Percentiles rank a stretch among this genome's conserved stretches.
phyloP scores from a whole-genome alignment of 1,140 invertebrate genomes.

The Pseudomyrmex sp. region DNA sequence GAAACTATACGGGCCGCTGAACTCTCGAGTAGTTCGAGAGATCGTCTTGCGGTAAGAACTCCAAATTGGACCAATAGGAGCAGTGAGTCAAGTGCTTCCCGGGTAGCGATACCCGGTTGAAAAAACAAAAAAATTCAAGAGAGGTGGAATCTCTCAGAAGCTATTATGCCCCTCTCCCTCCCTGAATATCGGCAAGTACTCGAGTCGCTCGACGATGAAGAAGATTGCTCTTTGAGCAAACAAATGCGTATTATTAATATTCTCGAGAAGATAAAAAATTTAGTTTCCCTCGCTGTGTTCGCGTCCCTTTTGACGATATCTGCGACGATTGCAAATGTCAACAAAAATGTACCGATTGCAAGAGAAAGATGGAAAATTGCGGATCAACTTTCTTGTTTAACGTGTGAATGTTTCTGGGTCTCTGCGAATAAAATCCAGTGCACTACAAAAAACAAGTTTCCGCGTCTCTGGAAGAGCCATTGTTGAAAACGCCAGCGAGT shows the following conservation, averaged over 20 bases:
- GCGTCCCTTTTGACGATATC: too few species aligned
- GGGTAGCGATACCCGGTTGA: background rate
- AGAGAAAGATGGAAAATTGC: too few species aligned
- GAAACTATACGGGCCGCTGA: conserved; percentile 18
- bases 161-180: background rate
- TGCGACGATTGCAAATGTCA: too few species aligned
- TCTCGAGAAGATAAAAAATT: background rate
- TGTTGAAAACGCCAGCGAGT: background rate
- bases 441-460: too few species aligned
- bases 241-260: background rate
- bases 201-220: background rate
- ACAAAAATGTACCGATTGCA: too few species aligned
- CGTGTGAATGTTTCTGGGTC: too few species aligned
- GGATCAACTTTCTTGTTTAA: too few species aligned
- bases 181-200: background rate
- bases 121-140: conserved; percentile 17
- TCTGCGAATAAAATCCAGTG: too few species aligned
- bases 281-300: too few species aligned
- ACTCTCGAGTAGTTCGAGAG: conserved; percentile 13
- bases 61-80: conserved; percentile 8
- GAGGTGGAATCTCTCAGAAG: background rate
- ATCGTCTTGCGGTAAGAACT: conserved; percentile 18
- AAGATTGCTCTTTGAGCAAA: background rate
- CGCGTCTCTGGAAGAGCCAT: too few species aligned
- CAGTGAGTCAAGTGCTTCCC: background rate